Conservation (phyloP, 1,140 invertebrate species). For the Hylyphantes graminicola region DNA sequence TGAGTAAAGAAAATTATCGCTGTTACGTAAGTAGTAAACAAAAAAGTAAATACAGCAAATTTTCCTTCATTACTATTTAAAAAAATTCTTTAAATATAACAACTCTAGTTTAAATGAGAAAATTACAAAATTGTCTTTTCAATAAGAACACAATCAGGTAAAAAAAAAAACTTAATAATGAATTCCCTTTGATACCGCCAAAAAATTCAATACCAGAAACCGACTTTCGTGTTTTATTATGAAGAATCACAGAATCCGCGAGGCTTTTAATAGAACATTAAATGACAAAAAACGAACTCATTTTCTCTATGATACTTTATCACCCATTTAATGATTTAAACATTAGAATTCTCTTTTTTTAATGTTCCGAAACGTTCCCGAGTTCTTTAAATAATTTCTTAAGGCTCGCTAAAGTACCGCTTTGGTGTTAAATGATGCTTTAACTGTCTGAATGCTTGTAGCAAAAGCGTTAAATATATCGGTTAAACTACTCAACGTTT, state of each 20-base stretch:
- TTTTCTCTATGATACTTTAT: not conserved
- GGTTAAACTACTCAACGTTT: conserved; percentile 1
- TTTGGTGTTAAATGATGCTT: conserved; percentile 28
- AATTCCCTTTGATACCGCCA: too few relatives aligned
- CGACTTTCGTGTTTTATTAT: not conserved
- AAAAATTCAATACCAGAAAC: too few relatives aligned
- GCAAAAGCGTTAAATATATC: conserved; percentile 22
- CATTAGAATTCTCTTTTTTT: conserved; percentile 1
- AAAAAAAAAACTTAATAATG: too few relatives aligned
- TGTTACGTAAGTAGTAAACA: too few relatives aligned
- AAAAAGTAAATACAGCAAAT: too few relatives aligned
- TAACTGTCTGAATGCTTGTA: not conserved
- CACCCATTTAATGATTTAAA: conserved; percentile 27
- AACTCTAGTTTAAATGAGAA: too few relatives aligned
- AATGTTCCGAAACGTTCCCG: conserved; percentile 2
- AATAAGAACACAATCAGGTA: too few relatives aligned
- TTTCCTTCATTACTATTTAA: too few relatives aligned
- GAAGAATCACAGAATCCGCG: conserved; percentile 14
- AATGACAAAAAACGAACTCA: not conserved
- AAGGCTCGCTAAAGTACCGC: conserved; percentile 9
- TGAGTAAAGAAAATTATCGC: too few relatives aligned
- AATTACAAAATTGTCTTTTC: too few relatives aligned
- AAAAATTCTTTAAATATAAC: too few relatives aligned
- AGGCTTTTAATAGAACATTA: conserved; percentile 9
- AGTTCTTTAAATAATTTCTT: conserved; percentile 16